These are phyloP conservation scores for Panagrolaimus sp. DNA, from an alignment of 1,140 invertebrate genomes.

Conservation along the genomic window DNA sequence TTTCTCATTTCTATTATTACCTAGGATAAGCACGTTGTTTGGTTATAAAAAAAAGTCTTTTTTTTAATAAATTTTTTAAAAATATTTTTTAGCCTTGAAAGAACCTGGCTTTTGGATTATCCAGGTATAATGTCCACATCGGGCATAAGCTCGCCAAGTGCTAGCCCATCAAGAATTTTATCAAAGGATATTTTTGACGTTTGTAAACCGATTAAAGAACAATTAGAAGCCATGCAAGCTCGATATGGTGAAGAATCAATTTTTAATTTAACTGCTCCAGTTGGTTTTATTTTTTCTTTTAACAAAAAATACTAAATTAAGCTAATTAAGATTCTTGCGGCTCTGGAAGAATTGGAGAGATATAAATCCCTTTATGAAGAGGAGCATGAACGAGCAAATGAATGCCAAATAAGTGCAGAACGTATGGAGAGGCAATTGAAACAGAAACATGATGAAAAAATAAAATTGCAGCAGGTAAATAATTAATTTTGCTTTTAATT, in stretches of 20 bases:
- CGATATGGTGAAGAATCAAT: conserved; percentile 6
- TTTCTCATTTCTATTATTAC: no score
- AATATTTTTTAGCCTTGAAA: background rate
- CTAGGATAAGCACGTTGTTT: no score
- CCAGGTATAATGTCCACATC: conserved; percentile 4
- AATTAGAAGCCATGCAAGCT: conserved; percentile 9
- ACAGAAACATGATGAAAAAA: conserved; percentile 18
- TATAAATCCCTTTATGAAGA: background rate
- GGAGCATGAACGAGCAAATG: background rate
- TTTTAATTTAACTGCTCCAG: conserved; percentile 15
- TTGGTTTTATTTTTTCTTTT: background rate
- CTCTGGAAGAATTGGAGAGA: conserved; percentile 1
- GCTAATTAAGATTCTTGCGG: conserved; percentile 1
- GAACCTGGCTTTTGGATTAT: conserved; percentile 6
- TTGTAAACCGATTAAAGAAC: conserved; percentile 9
- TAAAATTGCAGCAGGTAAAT: conserved; percentile 6
- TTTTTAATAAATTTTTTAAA: no score
- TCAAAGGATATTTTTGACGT: conserved; percentile 17
- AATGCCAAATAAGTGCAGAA: background rate
- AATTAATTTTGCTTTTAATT: background rate
- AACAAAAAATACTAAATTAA: background rate
- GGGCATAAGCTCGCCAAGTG: conserved; percentile 7
- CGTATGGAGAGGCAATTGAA: background rate
- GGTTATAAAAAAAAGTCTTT: no score
- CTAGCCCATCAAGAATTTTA: background rate